These are phyloP conservation scores for Porphyrio hochstetteri DNA, from an alignment of 2,113 vertebrate species.

Conservation along the genomic window DNA sequence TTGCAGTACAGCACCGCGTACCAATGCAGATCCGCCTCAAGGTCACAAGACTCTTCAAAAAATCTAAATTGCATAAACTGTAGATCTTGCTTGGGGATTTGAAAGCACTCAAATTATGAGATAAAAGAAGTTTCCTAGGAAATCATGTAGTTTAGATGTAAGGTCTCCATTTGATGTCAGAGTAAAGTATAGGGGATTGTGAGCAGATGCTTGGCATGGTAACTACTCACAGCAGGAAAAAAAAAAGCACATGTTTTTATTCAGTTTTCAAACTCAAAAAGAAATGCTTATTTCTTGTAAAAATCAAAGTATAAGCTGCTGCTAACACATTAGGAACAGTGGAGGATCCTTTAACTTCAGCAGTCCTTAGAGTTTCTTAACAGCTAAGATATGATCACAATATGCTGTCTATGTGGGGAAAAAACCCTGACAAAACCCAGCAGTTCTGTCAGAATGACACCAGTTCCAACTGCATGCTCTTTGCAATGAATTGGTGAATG, in stretches of 20 bases:
- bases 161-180: background rate
- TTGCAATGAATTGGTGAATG: background rate
- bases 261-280: background rate
- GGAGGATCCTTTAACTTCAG: background rate
- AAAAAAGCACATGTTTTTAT: background rate
- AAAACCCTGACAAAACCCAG: background rate
- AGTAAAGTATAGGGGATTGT: background rate
- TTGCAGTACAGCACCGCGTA: background rate
- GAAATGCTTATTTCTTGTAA: background rate
- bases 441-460: background rate
- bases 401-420: background rate
- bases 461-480: accelerated
- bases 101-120: background rate
- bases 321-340: background rate
- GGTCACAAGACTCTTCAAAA: background rate
- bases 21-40: background rate
- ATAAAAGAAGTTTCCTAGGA: background rate
- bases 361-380: background rate
- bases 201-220: background rate
- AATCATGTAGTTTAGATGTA: background rate
- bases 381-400: background rate
- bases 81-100: background rate
- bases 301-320: background rate
- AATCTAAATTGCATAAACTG: background rate
- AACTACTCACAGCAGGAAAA: background rate